phyloP scores from a whole-genome alignment of 2,888 invertebrate species.

The Pantelozetes paolii region DNA sequence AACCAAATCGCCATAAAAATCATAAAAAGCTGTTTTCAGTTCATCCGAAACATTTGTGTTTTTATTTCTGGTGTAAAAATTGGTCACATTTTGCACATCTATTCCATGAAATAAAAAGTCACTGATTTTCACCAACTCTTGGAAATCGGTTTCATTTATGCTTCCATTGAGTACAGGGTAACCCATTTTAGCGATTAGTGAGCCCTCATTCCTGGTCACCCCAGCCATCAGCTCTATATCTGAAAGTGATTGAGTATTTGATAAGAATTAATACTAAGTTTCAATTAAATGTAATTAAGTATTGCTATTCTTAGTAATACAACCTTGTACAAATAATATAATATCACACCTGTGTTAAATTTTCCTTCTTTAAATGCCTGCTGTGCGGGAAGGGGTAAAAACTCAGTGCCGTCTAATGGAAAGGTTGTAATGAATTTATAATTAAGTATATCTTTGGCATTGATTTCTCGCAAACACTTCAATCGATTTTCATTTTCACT shows the following conservation, averaged over 20 bases:
- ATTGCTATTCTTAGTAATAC: too few species aligned
- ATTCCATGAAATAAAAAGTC: neutral
- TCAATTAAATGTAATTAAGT: too few species aligned
- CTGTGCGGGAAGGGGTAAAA: neutral
- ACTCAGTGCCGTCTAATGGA: neutral
- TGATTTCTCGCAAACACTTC: constrained; percentile 22
- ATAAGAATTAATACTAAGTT: too few species aligned
- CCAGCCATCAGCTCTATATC: constrained; percentile 6
- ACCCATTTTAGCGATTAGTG: neutral
- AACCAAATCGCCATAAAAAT: neutral
- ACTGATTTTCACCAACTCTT: neutral
- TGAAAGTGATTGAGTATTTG: too few species aligned
- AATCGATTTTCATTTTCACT: neutral
- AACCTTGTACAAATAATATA: too few species aligned
- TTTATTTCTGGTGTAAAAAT: neutral
- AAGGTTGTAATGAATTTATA: neutral
- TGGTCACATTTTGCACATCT: neutral
- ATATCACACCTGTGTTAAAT: constrained; percentile 2
- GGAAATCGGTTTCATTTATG: neutral
- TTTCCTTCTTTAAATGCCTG: neutral
- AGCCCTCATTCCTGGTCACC: neutral
- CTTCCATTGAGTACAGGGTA: neutral
- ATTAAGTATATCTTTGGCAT: neutral
- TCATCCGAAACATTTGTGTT: neutral
- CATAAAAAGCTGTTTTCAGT: constrained; percentile 1